These are phyloP conservation scores for Eudemis profundana DNA, from an alignment of 2,888 invertebrate species.

Conservation along the genomic window DNA sequence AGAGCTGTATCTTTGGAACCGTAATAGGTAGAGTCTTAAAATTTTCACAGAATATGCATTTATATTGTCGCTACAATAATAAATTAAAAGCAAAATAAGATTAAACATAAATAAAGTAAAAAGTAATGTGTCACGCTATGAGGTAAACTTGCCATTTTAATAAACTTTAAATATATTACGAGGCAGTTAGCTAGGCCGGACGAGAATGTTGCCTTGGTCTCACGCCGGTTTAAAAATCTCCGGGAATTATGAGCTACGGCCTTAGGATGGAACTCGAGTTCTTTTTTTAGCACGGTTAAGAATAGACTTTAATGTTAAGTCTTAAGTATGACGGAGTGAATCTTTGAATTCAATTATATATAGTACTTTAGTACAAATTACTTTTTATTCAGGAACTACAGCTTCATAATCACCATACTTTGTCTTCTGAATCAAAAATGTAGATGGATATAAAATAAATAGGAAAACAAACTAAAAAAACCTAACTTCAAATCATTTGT, in stretches of 20 bases:
- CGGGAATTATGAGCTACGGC: slow-evolving; percentile 40
- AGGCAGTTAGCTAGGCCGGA: slow-evolving; percentile 50
- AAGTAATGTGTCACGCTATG: slow-evolving; percentile 1
- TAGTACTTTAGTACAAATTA: too few relatives aligned
- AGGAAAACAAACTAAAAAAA: too few relatives aligned
- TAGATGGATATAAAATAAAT: too few relatives aligned
- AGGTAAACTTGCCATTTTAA: slow-evolving; percentile 28
- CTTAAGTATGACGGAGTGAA: background rate
- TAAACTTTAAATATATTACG: slow-evolving; percentile 50
- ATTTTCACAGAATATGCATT: too few relatives aligned
- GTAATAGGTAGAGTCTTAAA: too few relatives aligned
- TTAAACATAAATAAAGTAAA: slow-evolving; percentile 16
- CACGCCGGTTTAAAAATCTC: slow-evolving; percentile 40
- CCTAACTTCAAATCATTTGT: too few relatives aligned
- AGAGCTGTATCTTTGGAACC: too few relatives aligned
- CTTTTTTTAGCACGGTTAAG: slow-evolving; percentile 33
- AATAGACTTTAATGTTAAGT: slow-evolving; percentile 15
- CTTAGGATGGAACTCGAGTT: background rate
- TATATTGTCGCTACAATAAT: too few relatives aligned
- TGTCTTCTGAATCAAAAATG: too few relatives aligned
- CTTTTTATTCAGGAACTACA: too few relatives aligned
- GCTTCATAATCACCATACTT: too few relatives aligned
- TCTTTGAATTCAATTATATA: background rate
- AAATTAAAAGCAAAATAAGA: too few relatives aligned
- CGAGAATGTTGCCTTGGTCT: slow-evolving; percentile 49